These are phyloP conservation scores for Malthinus flaveolus DNA, from an alignment of 2,888 invertebrate species.

Conservation along the genomic window DNA sequence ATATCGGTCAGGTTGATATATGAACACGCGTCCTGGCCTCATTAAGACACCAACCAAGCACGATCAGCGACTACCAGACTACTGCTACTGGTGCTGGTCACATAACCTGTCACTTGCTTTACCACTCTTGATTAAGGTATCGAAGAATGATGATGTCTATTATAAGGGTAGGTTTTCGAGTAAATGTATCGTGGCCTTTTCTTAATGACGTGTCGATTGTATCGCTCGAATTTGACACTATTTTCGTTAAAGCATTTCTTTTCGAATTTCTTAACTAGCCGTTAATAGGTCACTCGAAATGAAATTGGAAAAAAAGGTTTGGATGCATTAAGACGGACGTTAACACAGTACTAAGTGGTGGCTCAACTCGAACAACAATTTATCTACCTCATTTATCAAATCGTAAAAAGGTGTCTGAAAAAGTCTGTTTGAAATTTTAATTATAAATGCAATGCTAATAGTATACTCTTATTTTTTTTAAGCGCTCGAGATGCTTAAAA, in stretches of 20 bases:
- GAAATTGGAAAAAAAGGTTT: not conserved
- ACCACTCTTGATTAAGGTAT: constrained; percentile 42
- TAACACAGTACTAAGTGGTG: not conserved
- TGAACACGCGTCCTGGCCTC: constrained; percentile 52
- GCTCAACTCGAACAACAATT: not conserved
- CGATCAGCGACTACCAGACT: constrained; percentile 43
- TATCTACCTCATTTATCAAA: constrained; percentile 1
- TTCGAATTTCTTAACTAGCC: not conserved
- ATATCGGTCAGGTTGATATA: constrained; percentile 48
- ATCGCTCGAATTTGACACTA: constrained; percentile 12
- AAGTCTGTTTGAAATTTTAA: too few relatives aligned
- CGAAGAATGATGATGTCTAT: constrained; percentile 41
- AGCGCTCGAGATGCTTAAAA: too few relatives aligned
- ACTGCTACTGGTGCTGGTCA: constrained; percentile 28
- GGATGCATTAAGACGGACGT: not conserved
- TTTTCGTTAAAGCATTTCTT: constrained; percentile 8
- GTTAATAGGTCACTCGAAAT: constrained; percentile 3
- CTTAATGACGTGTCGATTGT: constrained; percentile 22
- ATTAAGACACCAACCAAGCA: constrained; percentile 54
- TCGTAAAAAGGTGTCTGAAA: not conserved
- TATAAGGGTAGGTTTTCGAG: constrained; percentile 42
- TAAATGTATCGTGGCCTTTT: constrained; percentile 33
- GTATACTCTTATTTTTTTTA: too few relatives aligned
- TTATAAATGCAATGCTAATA: too few relatives aligned
- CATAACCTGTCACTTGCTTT: constrained; percentile 32